Percentiles rank a stretch among this genome's conserved stretches.
These are phyloP conservation scores for Metopia argyrocephala DNA, from an alignment of 2,888 invertebrate species.

Conservation along the genomic window DNA sequence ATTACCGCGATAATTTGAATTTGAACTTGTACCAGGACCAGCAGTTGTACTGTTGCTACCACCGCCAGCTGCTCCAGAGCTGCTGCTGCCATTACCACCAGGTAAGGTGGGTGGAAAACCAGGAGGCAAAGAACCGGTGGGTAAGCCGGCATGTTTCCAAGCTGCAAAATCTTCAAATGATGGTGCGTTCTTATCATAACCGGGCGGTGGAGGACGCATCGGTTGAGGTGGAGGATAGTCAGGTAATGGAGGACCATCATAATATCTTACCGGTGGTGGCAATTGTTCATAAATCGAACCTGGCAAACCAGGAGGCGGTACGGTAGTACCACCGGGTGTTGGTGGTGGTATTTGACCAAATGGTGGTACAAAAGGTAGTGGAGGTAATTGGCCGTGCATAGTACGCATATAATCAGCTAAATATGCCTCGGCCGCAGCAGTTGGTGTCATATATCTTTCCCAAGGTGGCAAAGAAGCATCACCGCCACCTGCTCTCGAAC, in stretches of 20 bases:
- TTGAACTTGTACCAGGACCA: slow-evolving; percentile 64
- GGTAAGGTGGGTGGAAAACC: slow-evolving; percentile 72
- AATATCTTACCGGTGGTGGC: slow-evolving; percentile 89
- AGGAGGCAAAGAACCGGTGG: slow-evolving; percentile 70
- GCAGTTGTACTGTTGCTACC: slow-evolving; percentile 53
- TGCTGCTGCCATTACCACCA: slow-evolving; percentile 56
- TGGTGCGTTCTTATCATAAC: slow-evolving; percentile 84
- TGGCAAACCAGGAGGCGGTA: slow-evolving; percentile 73
- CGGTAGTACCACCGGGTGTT: slow-evolving; percentile 80
- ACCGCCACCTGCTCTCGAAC: slow-evolving; percentile 79
- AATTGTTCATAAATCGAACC: slow-evolving; percentile 81
- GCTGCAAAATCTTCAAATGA: slow-evolving; percentile 83
- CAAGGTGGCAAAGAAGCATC: slow-evolving; percentile 83
- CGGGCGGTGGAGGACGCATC: slow-evolving; percentile 79
- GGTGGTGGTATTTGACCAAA: slow-evolving; percentile 83
- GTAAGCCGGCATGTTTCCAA: slow-evolving; percentile 75
- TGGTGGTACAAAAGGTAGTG: slow-evolving; percentile 90
- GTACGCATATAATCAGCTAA: slow-evolving; percentile 93
- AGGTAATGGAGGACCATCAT: slow-evolving; percentile 86
- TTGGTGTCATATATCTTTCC: slow-evolving; percentile 82
- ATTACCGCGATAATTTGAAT: slow-evolving; percentile 72
- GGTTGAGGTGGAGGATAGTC: slow-evolving; percentile 84
- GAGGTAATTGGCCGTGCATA: slow-evolving; percentile 91
- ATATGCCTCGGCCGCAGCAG: slow-evolving; percentile 89
- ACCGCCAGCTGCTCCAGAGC: slow-evolving; percentile 32